Evolutionary conservation across 2,797 vertebrate genomes (phyloP).

Genomic region (Hapalemur alaotrensis): DNA sequence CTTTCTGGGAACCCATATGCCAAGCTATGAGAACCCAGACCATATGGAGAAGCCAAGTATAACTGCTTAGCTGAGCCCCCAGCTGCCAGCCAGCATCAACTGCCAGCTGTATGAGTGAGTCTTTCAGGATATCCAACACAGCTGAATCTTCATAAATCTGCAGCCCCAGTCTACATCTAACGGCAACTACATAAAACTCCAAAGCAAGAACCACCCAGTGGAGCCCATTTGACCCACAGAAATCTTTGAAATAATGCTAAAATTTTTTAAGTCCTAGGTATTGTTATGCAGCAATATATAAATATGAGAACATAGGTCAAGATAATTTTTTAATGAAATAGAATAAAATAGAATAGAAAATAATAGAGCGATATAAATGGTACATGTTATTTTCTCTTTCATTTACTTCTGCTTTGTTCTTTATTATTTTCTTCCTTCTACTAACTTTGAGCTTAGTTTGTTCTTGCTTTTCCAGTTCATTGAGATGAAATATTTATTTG

Average conservation of each 20-base stretch:
- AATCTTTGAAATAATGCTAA: background rate
- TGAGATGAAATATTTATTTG: background rate
- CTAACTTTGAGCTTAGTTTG: background rate
- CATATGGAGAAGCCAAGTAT: background rate
- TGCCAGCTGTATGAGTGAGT: background rate
- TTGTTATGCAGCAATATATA: background rate
- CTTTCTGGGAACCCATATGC: background rate
- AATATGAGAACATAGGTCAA: background rate
- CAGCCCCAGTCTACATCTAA: background rate
- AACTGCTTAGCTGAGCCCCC: background rate
- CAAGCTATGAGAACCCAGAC: background rate
- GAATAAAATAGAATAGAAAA: background rate
- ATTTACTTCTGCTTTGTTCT: background rate
- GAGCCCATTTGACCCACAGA: background rate
- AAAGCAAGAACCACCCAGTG: background rate
- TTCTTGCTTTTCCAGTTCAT: background rate
- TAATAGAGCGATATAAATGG: background rate
- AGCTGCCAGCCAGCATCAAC: background rate
- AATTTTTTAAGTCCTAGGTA: background rate
- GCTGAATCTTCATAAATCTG: background rate
- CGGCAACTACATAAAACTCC: background rate
- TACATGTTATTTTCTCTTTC: background rate
- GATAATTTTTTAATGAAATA: background rate
- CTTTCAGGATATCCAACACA: background rate
- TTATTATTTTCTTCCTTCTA: background rate